phyloP scores from a whole-genome alignment of 1,140 invertebrate species.

The Trichonephila clavata region DNA sequence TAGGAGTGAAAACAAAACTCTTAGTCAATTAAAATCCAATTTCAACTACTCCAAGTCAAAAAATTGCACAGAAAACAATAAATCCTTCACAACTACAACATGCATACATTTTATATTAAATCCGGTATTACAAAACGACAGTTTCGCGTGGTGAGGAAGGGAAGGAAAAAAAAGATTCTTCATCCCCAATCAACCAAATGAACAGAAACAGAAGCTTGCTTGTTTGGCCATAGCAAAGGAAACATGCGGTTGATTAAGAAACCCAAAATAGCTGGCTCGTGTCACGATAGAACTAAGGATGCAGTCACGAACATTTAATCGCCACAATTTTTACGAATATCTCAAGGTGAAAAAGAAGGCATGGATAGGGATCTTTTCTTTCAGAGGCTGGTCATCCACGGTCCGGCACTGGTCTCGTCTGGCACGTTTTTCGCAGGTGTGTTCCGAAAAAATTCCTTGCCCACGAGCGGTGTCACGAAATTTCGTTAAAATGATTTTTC shows the following conservation, averaged over 20 bases:
- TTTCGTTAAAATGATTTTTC: slow-evolving; percentile 42
- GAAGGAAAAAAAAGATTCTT: not conserved
- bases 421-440: slow-evolving; percentile 56
- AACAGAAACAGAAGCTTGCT: not conserved
- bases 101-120: no score
- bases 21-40: no score
- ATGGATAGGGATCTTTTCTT: slow-evolving; percentile 16
- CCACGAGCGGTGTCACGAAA: slow-evolving; percentile 31
- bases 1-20: no score
- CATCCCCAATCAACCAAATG: not conserved
- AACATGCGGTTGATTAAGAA: slow-evolving; percentile 33
- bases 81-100: no score
- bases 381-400: slow-evolving; percentile 38
- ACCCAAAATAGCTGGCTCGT: slow-evolving; percentile 11
- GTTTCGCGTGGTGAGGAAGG: not conserved
- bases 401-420: slow-evolving; percentile 2
- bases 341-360: slow-evolving; percentile 35
- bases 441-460: slow-evolving; percentile 31
- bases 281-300: slow-evolving; percentile 40
- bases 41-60: no score
- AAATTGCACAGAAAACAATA: no score
- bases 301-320: slow-evolving; percentile 35
- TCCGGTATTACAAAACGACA: no score
- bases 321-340: not conserved
- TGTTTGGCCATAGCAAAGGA: not conserved